phyloP scores from a whole-genome alignment of 2,113 vertebrate species.

The Sigmodon hispidus region DNA sequence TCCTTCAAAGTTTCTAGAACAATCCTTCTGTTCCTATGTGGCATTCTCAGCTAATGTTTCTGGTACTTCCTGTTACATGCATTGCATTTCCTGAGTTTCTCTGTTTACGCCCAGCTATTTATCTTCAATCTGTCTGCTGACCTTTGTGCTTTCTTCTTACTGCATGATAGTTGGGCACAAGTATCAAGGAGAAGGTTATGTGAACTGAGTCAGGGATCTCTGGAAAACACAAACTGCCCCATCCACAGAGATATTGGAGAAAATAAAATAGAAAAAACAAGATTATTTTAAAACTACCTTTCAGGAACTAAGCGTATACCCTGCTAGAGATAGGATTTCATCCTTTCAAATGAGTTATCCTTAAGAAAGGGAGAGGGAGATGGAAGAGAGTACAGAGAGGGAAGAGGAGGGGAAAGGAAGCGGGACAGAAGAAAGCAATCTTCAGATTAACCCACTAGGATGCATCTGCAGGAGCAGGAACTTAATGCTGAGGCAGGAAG shows the following conservation, averaged over 20 bases:
- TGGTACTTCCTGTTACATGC: not conserved
- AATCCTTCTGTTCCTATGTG: slow-evolving; percentile 17
- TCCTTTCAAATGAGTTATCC: not conserved
- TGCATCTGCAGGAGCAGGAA: slow-evolving; percentile 11
- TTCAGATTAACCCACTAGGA: slow-evolving; percentile 34
- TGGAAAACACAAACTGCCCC: not conserved
- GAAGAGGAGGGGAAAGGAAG: not conserved
- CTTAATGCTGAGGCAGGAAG: slow-evolving; percentile 29
- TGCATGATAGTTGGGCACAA: not conserved
- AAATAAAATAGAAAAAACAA: not conserved
- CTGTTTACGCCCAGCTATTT: not conserved
- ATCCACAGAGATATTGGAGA: not conserved
- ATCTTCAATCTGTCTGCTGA: not conserved
- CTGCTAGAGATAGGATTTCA: not conserved
- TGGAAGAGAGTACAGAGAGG: not conserved
- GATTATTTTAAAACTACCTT: slow-evolving; percentile 17
- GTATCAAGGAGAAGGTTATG: not conserved
- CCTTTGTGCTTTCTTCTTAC: slow-evolving; percentile 5
- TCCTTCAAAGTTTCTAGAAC: slow-evolving; percentile 43
- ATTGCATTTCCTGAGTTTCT: not conserved
- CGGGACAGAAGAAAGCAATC: not conserved
- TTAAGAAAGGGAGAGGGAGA: not conserved
- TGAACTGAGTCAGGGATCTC: not conserved
- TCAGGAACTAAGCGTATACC: not conserved
- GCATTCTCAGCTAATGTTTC: not conserved